Conservation (phyloP, 1,140 invertebrate species). For the Geopemphigus sp. region DNA sequence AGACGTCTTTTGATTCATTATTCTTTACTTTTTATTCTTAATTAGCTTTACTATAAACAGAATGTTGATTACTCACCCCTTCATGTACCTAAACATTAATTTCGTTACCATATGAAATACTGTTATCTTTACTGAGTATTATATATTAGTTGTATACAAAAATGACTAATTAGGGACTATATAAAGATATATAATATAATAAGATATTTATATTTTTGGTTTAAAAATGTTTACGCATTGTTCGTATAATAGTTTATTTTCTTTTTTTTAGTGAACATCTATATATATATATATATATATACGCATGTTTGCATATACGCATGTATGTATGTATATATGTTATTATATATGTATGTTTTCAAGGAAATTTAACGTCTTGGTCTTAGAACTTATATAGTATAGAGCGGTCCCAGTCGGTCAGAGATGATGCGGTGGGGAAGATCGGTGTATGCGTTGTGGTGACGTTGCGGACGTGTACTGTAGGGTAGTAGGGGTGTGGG, state of each 20-base stretch:
- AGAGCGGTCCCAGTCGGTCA: neutral
- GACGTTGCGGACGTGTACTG: conserved; percentile 15
- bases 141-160: too few relatives aligned
- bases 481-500: conserved; percentile 7
- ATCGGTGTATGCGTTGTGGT: conserved; percentile 1
- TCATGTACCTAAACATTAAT: too few relatives aligned
- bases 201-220: too few relatives aligned
- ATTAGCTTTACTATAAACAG: too few relatives aligned
- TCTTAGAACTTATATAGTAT: conserved; percentile 28
- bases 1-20: neutral
- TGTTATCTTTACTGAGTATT: too few relatives aligned
- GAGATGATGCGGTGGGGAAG: neutral
- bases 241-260: neutral
- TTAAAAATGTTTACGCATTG: neutral
- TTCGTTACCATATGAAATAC: too few relatives aligned
- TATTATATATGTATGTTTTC: neutral
- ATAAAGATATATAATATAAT: too few relatives aligned
- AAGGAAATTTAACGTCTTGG: neutral
- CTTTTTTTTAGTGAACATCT: neutral
- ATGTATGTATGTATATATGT: neutral
- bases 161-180: too few relatives aligned
- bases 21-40: neutral
- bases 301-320: neutral
- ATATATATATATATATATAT: neutral
- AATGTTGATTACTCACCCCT: too few relatives aligned